phyloP scores from a whole-genome alignment of 64 coral and sea anemone species.

The Montipora sp. region DNA sequence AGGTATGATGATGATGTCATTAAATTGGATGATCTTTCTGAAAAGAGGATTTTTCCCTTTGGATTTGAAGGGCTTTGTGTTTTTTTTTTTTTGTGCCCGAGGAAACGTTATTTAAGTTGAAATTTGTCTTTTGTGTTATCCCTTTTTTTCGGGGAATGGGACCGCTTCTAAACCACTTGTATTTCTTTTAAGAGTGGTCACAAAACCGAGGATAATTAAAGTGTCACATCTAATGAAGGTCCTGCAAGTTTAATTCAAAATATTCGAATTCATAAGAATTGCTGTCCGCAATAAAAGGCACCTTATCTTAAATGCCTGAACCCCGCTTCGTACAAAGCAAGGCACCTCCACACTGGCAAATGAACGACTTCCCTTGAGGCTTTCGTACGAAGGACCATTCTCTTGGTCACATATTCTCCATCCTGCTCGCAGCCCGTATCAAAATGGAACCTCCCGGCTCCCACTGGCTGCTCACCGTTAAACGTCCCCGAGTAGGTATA shows the following conservation, averaged over 20 bases:
- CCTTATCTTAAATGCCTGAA: background rate
- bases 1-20: too few relatives aligned
- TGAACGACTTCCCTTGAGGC: constrained; percentile 36
- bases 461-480: constrained; percentile 62
- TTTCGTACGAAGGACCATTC: constrained; percentile 7
- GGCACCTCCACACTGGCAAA: constrained; percentile 67
- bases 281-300: background rate
- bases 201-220: too few relatives aligned
- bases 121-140: too few relatives aligned
- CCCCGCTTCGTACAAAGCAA: background rate
- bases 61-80: too few relatives aligned
- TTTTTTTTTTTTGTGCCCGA: too few relatives aligned
- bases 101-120: too few relatives aligned
- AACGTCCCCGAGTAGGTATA: constrained; percentile 71
- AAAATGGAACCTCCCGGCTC: constrained; percentile 75
- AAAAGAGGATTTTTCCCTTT: too few relatives aligned
- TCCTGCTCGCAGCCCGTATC: constrained; percentile 74
- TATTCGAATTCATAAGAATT: background rate
- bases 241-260: background rate
- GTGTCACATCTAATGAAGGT: background rate
- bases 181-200: too few relatives aligned
- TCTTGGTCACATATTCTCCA: constrained; percentile 58
- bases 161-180: too few relatives aligned
- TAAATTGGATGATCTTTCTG: too few relatives aligned
- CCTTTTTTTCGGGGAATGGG: too few relatives aligned